These are phyloP conservation scores for Lagria hirta DNA, from an alignment of 2,888 invertebrate species.

Conservation along the genomic window DNA sequence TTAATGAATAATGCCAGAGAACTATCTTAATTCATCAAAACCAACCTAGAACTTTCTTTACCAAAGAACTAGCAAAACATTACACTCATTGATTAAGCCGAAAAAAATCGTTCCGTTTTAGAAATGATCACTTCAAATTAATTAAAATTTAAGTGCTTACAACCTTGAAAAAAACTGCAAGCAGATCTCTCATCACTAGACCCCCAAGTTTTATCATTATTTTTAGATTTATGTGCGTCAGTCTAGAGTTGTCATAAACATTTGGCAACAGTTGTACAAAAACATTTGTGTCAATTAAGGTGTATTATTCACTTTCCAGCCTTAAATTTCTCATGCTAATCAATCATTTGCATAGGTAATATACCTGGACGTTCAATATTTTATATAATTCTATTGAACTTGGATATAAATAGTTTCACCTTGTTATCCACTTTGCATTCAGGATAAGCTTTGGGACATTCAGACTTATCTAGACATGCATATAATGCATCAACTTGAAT, in stretches of 20 bases:
- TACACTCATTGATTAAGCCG: constrained; percentile 4
- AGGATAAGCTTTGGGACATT: too few relatives aligned
- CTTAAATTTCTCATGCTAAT: too few relatives aligned
- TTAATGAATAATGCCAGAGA: constrained; percentile 12
- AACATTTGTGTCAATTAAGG: too few relatives aligned
- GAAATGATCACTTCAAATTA: constrained; percentile 10
- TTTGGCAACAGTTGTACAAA: constrained; percentile 32
- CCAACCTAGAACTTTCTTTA: background rate
- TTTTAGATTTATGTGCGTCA: constrained; percentile 46
- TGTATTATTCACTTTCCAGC: too few relatives aligned
- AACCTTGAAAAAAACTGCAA: constrained; percentile 8
- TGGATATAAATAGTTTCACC: too few relatives aligned
- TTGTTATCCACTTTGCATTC: too few relatives aligned
- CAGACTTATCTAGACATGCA: too few relatives aligned
- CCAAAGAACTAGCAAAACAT: background rate
- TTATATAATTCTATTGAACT: too few relatives aligned
- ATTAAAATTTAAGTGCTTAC: constrained; percentile 3
- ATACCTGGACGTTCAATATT: too few relatives aligned
- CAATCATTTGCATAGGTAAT: too few relatives aligned
- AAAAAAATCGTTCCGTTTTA: too few relatives aligned
- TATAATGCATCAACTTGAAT: too few relatives aligned
- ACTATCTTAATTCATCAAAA: constrained; percentile 3
- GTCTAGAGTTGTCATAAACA: constrained; percentile 39
- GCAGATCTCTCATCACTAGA: constrained; percentile 16
- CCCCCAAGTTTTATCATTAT: constrained; percentile 33